Evolutionary conservation across 2,888 invertebrate genomes (phyloP), one percentile per base, ranked within the genome.

Genomic region (Thymelicus acteon): DNA sequence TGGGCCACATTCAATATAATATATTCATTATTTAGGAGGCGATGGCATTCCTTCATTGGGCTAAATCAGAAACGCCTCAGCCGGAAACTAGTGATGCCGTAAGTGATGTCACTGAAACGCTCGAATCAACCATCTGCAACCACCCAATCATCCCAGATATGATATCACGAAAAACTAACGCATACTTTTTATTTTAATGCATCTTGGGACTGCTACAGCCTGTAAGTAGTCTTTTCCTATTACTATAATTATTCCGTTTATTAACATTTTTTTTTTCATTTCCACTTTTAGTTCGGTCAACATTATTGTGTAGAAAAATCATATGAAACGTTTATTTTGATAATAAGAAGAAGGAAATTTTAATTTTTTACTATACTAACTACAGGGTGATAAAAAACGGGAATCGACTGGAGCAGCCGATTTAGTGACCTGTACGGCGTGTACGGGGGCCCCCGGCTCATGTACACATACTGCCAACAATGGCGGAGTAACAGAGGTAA

Each of bases 381-480:
- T 70, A 40, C 95, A 97, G 97, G 97, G 96, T 83, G 97, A 97
- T 91, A 97, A 97, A 95, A 97, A 97, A 91, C 95, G 97, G 80
- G 97, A 97, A 83, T 95, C 96, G 68, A 95, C 95, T 75, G 96
- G 96, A 77, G 96, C 96, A 72, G 97, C 97, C 82, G 97, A 98
- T 90, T 95, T 98, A 80, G 97, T 97, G 73, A 95, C 97, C 75
- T 98, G 98, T 88, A 96, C 97, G 73, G 96, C 96, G 78, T 98
- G 98, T 88, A 93, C 95, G 2, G 94, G 94, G 0, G 95, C 96
- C 67, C 96, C 97, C 62, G 97, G 96, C 83, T 96, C 97, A 44
- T 97, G 98, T 87, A 97, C 97, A 71, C 98, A 98, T 90, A 96
- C 97, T 71, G 95, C 97, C 72, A 97, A 97, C 87, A 98, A 98